phyloP scores from a whole-genome alignment of 2,113 vertebrate species.

The Eulemur rufifrons region DNA sequence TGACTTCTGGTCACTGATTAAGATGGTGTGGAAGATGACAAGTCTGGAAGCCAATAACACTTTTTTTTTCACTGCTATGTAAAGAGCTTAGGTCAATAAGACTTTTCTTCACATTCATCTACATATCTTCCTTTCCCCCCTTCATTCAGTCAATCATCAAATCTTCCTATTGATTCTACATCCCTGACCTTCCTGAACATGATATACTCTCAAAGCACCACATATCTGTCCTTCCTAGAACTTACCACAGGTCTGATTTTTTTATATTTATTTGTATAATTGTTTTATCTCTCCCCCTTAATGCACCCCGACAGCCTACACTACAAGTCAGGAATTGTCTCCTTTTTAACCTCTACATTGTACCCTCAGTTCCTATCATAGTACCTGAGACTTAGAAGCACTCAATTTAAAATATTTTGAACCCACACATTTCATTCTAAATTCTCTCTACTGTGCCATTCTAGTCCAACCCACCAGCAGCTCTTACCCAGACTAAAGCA shows the following conservation, averaged over 20 bases:
- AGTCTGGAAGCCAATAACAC: background rate
- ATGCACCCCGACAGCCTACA: background rate
- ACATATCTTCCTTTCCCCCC: background rate
- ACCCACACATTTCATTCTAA: background rate
- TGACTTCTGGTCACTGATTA: background rate
- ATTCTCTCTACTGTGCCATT: background rate
- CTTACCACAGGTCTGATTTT: background rate
- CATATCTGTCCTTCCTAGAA: background rate
- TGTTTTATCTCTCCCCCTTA: background rate
- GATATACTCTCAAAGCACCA: background rate
- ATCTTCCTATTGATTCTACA: background rate
- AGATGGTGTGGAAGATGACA: background rate
- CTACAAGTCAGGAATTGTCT: background rate
- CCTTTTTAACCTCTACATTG: background rate
- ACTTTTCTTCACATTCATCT: background rate
- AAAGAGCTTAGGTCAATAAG: background rate
- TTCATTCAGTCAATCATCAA: background rate
- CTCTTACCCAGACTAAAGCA: background rate
- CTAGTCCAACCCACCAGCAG: background rate
- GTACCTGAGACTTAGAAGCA: background rate
- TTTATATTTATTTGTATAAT: background rate
- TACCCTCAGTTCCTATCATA: background rate
- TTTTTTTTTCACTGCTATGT: too few species aligned
- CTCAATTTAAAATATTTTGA: conserved; percentile 36
- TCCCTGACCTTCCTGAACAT: background rate